phyloP scores from a whole-genome alignment of 64 coral and sea anemone species.

The Porites australiensis region DNA sequence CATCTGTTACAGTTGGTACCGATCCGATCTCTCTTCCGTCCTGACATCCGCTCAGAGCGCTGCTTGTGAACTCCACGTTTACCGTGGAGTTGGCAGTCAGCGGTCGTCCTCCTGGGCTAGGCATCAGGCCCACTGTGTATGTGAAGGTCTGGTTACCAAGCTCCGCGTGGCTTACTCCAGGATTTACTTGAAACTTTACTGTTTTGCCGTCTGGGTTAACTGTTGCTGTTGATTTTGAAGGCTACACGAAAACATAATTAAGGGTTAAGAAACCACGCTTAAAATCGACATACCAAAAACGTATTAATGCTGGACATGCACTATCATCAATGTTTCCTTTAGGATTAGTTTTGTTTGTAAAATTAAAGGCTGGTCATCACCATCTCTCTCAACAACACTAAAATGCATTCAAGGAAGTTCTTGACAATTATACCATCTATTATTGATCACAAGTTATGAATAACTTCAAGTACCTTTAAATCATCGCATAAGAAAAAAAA shows the following conservation, averaged over 20 bases:
- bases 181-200: conserved; percentile 52
- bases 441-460: too few species aligned
- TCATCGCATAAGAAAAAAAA: too few species aligned
- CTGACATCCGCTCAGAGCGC: neutral
- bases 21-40: neutral
- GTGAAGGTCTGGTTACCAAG: conserved; percentile 60
- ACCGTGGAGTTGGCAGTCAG: neutral
- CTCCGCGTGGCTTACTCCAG: neutral
- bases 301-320: too few species aligned
- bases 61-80: neutral
- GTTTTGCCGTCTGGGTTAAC: conserved; percentile 67
- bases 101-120: neutral
- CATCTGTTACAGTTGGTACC: neutral
- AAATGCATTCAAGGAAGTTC: too few species aligned
- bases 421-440: too few species aligned
- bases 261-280: neutral
- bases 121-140: conserved; percentile 55
- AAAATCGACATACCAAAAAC: too few species aligned
- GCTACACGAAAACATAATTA: conserved; percentile 34
- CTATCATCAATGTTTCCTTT: too few species aligned
- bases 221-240: conserved; percentile 54
- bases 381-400: too few species aligned
- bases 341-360: too few species aligned
- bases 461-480: too few species aligned
- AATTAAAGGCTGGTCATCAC: too few species aligned